These are phyloP conservation scores for Moxostoma hubbsi DNA, from an alignment of 2,797 vertebrate genomes.

Conservation along the genomic window DNA sequence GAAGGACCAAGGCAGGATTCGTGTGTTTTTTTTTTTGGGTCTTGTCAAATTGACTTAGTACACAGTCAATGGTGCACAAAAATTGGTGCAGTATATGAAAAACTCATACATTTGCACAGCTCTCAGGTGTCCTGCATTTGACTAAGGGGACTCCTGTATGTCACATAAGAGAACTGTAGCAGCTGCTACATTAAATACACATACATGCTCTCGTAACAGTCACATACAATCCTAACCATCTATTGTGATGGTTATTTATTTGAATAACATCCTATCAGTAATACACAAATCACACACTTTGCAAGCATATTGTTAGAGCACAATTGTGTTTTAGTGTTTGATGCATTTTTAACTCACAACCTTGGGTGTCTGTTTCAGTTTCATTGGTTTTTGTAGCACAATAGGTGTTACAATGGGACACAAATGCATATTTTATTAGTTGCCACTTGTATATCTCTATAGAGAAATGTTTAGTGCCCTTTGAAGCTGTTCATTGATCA, in stretches of 20 bases:
- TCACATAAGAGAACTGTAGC: background rate
- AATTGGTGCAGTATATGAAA: conserved; percentile 56
- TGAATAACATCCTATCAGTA: background rate
- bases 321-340: background rate
- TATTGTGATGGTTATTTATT: background rate
- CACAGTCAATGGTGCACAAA: background rate
- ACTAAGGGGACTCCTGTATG: conserved; percentile 12
- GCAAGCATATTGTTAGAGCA: conserved; percentile 12
- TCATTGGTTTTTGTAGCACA: conserved; percentile 19
- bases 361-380: conserved; percentile 41
- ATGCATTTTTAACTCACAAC: conserved; percentile 12
- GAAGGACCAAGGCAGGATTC: conserved; percentile 42
- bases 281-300: background rate
- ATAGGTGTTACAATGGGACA: conserved; percentile 27
- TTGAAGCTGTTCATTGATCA: conserved; percentile 8
- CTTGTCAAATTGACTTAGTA: too few species aligned
- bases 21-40: conserved; percentile 23
- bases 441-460: conserved; percentile 17
- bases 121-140: conserved; percentile 36
- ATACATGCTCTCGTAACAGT: too few species aligned
- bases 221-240: too few species aligned
- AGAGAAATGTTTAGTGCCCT: conserved; percentile 14
- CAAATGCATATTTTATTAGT: conserved; percentile 32
- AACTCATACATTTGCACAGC: background rate
- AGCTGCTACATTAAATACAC: conserved; percentile 9